phyloP scores from a whole-genome alignment of 2,113 vertebrate species.

The Ancistrus triradiatus region DNA sequence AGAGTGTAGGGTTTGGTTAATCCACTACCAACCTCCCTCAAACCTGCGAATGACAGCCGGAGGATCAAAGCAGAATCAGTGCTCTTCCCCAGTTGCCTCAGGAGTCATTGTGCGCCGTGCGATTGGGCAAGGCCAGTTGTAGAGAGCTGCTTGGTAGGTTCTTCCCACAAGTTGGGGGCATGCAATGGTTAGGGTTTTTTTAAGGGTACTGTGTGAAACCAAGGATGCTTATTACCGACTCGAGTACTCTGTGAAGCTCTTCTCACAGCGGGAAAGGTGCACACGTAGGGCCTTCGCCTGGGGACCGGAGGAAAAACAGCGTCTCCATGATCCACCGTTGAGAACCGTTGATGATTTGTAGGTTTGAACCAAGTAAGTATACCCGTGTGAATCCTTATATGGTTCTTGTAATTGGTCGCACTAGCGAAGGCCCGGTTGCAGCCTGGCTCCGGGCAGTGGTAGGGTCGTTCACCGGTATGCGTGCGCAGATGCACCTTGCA shows the following conservation, averaged over 20 bases:
- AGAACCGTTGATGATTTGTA: not conserved
- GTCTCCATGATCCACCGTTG: not conserved
- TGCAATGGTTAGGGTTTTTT: slow-evolving; percentile 98
- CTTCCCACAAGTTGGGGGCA: slow-evolving; percentile 95
- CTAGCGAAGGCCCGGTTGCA: slow-evolving; percentile 94
- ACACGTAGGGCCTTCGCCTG: slow-evolving; percentile 97
- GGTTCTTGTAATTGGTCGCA: slow-evolving; percentile 98
- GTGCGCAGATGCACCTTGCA: slow-evolving; percentile 97
- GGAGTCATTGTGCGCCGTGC: slow-evolving; percentile 93
- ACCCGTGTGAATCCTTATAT: slow-evolving; percentile 98
- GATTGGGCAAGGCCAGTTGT: slow-evolving; percentile 95
- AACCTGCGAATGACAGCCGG: too few species aligned
- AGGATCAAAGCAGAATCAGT: slow-evolving; percentile 90
- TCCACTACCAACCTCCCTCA: too few species aligned
- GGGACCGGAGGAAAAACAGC: not conserved
- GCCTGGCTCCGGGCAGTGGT: slow-evolving; percentile 93
- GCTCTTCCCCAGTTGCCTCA: slow-evolving; percentile 94
- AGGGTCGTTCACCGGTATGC: slow-evolving; percentile 94
- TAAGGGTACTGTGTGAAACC: slow-evolving; percentile 96
- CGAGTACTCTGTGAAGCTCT: slow-evolving; percentile 97
- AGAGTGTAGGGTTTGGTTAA: too few species aligned
- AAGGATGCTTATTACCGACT: slow-evolving; percentile 98
- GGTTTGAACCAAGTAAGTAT: slow-evolving; percentile 18
- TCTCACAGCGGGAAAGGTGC: slow-evolving; percentile 94
- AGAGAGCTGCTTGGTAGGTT: slow-evolving; percentile 98